Conservation (phyloP, 1,140 invertebrate genomes). For the Calliphora vicina region DNA sequence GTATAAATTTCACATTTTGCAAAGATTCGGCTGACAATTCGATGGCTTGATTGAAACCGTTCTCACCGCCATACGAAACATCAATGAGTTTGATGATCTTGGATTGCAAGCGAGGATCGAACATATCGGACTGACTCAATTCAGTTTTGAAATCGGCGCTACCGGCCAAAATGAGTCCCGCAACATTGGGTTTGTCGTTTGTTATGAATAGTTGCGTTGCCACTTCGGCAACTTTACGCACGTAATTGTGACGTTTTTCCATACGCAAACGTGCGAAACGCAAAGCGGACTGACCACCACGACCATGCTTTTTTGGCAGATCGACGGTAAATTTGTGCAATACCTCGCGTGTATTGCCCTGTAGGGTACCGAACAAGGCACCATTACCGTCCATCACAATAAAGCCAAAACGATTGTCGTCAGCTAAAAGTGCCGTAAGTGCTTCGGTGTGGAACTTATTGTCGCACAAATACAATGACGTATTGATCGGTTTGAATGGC, state of each 20-base stretch:
- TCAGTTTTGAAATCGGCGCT: constrained; percentile 99
- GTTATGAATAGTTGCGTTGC: constrained; percentile 97
- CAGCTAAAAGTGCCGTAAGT: constrained; percentile 93
- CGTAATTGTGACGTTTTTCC: constrained; percentile 99
- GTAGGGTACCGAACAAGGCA: constrained; percentile 96
- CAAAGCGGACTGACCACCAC: constrained; percentile 99
- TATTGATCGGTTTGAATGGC: constrained; percentile 99
- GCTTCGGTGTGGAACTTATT: constrained; percentile 99
- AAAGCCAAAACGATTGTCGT: constrained; percentile 99
- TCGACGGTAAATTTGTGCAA: constrained; percentile 99
- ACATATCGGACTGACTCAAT: constrained; percentile 99
- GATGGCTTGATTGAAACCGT: constrained; percentile 99
- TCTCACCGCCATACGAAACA: constrained; percentile 99
- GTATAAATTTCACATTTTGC: constrained; percentile 99
- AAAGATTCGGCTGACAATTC: constrained; percentile 97
- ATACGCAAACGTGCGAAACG: constrained; percentile 99
- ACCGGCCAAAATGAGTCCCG: constrained; percentile 97
- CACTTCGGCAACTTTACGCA: constrained; percentile 98
- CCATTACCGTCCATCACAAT: constrained; percentile 99
- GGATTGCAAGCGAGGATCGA: constrained; percentile 97
- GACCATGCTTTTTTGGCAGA: constrained; percentile 98
- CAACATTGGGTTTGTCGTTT: constrained; percentile 97
- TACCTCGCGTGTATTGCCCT: constrained; percentile 77
- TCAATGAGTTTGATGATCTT: constrained; percentile 99
- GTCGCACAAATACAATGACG: constrained; percentile 98